Conservation (phyloP, 2,113 vertebrate genomes). For the Manacus vitellinus region DNA sequence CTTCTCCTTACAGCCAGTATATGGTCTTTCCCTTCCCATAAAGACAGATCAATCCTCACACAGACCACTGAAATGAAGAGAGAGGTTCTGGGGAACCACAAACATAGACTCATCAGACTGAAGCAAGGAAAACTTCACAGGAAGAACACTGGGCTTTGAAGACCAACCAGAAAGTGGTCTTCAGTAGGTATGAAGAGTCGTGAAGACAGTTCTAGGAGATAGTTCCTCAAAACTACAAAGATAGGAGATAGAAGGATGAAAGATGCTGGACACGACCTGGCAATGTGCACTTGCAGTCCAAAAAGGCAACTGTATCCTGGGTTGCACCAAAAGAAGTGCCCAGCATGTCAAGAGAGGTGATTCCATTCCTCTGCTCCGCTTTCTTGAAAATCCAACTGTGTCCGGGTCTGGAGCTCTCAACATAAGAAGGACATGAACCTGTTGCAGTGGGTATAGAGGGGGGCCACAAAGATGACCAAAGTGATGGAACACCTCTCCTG, state of each 20-base stretch:
- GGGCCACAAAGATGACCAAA: not conserved
- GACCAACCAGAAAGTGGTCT: not conserved
- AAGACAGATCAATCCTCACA: not conserved
- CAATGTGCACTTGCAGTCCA: not conserved
- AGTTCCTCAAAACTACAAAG: not conserved
- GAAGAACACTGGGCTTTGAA: not conserved
- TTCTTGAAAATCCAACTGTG: not conserved
- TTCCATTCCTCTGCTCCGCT: not conserved
- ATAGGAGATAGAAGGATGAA: not conserved
- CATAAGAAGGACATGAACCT: rapidly evolving
- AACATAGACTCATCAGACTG: rapidly evolving
- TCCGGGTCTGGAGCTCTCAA: not conserved
- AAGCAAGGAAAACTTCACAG: not conserved
- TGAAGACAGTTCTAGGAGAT: not conserved
- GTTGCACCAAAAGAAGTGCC: not conserved
- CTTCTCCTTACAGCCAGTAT: not conserved
- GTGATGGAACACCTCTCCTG: not conserved
- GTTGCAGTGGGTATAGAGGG: not conserved
- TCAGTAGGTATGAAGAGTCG: not conserved
- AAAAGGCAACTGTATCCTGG: not conserved
- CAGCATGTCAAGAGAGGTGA: not conserved
- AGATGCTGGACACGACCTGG: not conserved
- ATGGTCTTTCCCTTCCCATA: not conserved
- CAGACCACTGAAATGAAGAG: not conserved
- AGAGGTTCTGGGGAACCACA: not conserved